phyloP scores from a whole-genome alignment of 2,888 invertebrate genomes.

The Anoncus sp. region DNA sequence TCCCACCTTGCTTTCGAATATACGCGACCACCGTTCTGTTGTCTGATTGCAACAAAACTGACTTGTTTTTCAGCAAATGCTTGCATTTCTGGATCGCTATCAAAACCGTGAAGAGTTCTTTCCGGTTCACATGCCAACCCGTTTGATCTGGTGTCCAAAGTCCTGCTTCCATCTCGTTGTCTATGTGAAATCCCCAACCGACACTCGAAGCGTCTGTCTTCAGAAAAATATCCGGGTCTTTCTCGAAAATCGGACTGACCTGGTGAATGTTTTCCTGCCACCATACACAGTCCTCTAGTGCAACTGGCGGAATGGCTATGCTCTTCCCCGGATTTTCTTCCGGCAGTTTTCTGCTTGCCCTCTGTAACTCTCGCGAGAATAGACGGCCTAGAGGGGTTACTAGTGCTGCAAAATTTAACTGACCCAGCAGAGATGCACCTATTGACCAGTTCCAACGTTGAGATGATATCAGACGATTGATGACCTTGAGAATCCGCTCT shows the following conservation, averaged over 20 bases:
- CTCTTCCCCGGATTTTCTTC: background rate
- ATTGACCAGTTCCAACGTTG: background rate
- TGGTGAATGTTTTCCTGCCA: background rate
- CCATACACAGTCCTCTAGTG: background rate
- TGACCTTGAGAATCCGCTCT: background rate
- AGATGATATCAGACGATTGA: background rate
- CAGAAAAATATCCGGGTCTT: background rate
- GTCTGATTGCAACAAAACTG: background rate
- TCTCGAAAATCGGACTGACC: background rate
- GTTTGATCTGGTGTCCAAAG: background rate
- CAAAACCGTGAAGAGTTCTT: background rate
- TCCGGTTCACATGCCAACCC: background rate
- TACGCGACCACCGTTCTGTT: background rate
- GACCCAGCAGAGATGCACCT: background rate
- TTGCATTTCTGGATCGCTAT: background rate
- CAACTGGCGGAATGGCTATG: background rate
- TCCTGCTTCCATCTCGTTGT: background rate
- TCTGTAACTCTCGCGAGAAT: background rate
- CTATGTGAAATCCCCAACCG: background rate
- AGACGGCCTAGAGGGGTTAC: background rate
- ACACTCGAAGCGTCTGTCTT: background rate
- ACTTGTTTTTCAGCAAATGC: rapidly evolving
- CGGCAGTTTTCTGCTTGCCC: background rate
- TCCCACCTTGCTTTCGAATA: background rate
- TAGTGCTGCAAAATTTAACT: background rate